Base-by-base conservation (phyloP, 37 sponge, comb jelly and placozoan genomes). In the Petrosia ficiformis region DNA sequence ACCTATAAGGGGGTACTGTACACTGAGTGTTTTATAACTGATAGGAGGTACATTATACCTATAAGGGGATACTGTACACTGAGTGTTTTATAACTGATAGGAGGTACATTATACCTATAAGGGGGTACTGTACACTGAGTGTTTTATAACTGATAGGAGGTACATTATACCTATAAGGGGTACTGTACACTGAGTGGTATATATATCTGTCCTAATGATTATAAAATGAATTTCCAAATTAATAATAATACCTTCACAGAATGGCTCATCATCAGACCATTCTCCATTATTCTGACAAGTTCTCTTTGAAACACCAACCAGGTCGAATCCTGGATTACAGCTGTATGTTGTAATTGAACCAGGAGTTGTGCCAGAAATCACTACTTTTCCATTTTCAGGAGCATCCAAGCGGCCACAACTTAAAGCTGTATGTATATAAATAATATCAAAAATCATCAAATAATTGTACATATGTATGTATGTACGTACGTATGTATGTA, bases 191-290 rank as follows among this genome's bases (percentile, higher is more conserved):
- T n/a, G n/a, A n/a, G n/a, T n/a, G n/a, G n/a, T n/a, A n/a, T n/a
- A n/a, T n/a, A n/a, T n/a, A n/a, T n/a, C n/a, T n/a, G n/a, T n/a
- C n/a, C n/a, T n/a, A n/a, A n/a, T n/a, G n/a, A n/a, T n/a, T n/a
- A n/a, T n/a, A n/a, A n/a, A n/a, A n/a, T n/a, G n/a, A n/a, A n/a
- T n/a, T n/a, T n/a, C n/a, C n/a, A n/a, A n/a, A n/a, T n/a, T n/a
- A n/a, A n/a, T n/a, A 63, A 63, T 19, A 75, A 31, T 84, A 84
- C 90, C 29, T 80, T 42, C 42, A 54, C 89, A 88, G 8, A 38
- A 34, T 28, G 89, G 89, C 8, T 43, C 48, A n/a, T 57, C 32
- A 22, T 65, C 79, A 60, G 74, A 71, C 89, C 89, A 88, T 42
- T 72, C 57, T 11, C 75, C 79, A 65, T 64, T 74, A 54, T 33